These are phyloP conservation scores for Alauda arvensis DNA, from an alignment of 2,797 vertebrate genomes.

Conservation along the genomic window DNA sequence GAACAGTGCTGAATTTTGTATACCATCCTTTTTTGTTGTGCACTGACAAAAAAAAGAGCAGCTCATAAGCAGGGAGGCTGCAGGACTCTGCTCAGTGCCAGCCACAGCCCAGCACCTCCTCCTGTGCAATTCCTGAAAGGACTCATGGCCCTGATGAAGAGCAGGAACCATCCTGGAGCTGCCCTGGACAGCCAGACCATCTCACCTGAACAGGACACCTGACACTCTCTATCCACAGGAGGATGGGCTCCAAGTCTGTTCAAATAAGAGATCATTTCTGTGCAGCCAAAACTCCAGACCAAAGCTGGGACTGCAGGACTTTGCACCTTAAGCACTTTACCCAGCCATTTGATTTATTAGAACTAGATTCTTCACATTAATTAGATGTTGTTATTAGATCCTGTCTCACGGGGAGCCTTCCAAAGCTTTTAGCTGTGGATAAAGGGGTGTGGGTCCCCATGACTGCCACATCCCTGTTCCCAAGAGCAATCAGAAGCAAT, in stretches of 20 bases:
- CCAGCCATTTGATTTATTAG: not conserved
- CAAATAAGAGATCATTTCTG: not conserved
- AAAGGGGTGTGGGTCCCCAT: not conserved
- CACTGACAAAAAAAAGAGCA: not conserved
- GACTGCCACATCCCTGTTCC: not conserved
- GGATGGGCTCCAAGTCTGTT: not conserved
- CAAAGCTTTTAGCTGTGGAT: not conserved
- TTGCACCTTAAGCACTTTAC: not conserved
- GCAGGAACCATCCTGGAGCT: not conserved
- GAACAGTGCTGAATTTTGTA: not conserved
- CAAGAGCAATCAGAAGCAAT: not conserved
- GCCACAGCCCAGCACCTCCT: not conserved
- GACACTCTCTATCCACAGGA: not conserved
- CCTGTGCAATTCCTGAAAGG: not conserved
- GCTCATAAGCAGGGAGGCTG: not conserved
- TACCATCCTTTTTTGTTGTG: not conserved
- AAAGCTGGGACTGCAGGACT: not conserved
- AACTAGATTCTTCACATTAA: not conserved
- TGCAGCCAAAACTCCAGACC: not conserved
- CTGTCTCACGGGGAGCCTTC: not conserved
- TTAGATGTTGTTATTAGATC: not conserved
- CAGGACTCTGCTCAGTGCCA: not conserved
- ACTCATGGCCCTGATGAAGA: accelerated
- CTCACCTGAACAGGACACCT: not conserved
- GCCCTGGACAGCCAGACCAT: not conserved